A percentile compares a stretch with the other conserved stretches of the same genome.
phyloP scores from a whole-genome alignment of 2,888 invertebrate species.

The Carpatolechia fugitivella region DNA sequence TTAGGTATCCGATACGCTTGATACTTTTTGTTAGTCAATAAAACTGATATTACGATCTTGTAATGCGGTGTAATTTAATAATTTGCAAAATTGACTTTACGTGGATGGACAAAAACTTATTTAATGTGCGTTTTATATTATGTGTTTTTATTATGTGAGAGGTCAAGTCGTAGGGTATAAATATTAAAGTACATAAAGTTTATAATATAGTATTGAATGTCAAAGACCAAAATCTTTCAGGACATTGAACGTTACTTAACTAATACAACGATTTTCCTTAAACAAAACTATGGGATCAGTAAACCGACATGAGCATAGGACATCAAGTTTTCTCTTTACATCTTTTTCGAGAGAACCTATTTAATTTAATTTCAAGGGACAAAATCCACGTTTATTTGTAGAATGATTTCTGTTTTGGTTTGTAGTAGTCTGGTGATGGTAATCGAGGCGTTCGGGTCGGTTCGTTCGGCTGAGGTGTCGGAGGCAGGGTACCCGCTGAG shows the following conservation, averaged over 20 bases:
- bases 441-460: slow-evolving; percentile 46
- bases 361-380: no score
- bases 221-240: no score
- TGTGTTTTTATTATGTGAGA: no score
- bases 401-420: slow-evolving; percentile 8
- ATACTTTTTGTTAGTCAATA: slow-evolving; percentile 67
- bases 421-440: slow-evolving; percentile 42
- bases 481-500: slow-evolving; percentile 69
- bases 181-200: background rate
- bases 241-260: no score
- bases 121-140: slow-evolving; percentile 38
- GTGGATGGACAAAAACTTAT: slow-evolving; percentile 58
- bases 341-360: no score
- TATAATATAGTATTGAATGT: no score
- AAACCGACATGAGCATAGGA: no score
- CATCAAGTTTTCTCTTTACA: no score
- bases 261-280: no score
- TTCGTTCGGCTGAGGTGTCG: slow-evolving; percentile 52
- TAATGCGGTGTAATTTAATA: slow-evolving; percentile 71
- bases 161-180: slow-evolving; percentile 28
- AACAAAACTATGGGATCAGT: no score
- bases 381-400: no score
- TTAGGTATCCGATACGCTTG: slow-evolving; percentile 73
- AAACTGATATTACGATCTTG: slow-evolving; percentile 60
- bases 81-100: slow-evolving; percentile 62